These are phyloP conservation scores for Lacanobia oleracea DNA, from an alignment of 2,888 invertebrate species.

Conservation along the genomic window DNA sequence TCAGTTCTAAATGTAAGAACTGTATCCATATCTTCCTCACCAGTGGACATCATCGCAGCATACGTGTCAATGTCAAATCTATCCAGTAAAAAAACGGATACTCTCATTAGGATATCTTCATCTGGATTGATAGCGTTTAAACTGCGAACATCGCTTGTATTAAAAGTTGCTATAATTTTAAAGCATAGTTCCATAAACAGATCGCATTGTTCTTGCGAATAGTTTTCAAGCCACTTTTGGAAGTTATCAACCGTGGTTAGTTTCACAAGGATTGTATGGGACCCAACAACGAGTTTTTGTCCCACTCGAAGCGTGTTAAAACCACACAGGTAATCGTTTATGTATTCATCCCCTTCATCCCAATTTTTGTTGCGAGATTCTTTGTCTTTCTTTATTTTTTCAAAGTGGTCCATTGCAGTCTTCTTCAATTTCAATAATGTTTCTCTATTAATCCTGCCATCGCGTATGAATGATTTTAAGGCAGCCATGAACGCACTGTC, in stretches of 20 bases:
- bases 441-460: slow-evolving; percentile 48
- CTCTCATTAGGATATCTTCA: slow-evolving; percentile 53
- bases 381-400: slow-evolving; percentile 19
- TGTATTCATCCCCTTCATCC: slow-evolving; percentile 27
- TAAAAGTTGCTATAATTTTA: slow-evolving; percentile 42
- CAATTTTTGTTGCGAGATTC: slow-evolving; percentile 34
- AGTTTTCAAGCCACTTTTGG: slow-evolving; percentile 32
- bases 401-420: slow-evolving; percentile 31
- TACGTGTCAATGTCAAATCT: slow-evolving; percentile 30
- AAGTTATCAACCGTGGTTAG: slow-evolving; percentile 42
- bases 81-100: slow-evolving; percentile 36
- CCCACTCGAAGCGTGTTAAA: slow-evolving; percentile 38
- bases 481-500: slow-evolving; percentile 39
- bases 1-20: slow-evolving; percentile 28
- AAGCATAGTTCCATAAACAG: slow-evolving; percentile 46
- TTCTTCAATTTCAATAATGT: slow-evolving; percentile 39
- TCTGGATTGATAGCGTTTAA: slow-evolving; percentile 53
- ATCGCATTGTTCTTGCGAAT: slow-evolving; percentile 50
- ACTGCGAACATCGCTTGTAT: slow-evolving; percentile 16
- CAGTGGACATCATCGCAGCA: not conserved
- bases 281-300: slow-evolving; percentile 41
- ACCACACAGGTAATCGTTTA: slow-evolving; percentile 20
- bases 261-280: slow-evolving; percentile 47
- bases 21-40: slow-evolving; percentile 5
- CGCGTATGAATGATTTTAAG: slow-evolving; percentile 46